Evolutionary conservation across 2,888 invertebrate species (phyloP), one percentile per base, ranked within the genome.

Genomic region (Calameuta filiformis): DNA sequence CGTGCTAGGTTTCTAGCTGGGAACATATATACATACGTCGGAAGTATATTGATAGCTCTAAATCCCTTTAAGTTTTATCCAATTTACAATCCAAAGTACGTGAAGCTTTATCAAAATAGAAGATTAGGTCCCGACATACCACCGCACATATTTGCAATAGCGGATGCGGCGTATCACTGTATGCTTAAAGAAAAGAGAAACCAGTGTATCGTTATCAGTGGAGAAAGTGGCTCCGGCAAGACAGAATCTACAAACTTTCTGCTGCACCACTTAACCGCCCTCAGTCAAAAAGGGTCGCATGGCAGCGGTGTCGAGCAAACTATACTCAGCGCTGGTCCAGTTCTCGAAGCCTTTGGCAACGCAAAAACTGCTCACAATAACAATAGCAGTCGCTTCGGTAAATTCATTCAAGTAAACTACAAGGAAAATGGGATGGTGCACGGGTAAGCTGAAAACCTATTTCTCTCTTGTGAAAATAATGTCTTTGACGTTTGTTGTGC

Each of bases 371-470:
- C 98, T 3, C 98, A 98, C 90, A 98, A 98, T 92, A 98, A 98
- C 92, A 99, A 99, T 92, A 98, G 98, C 76, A 98, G 98, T 93
- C 94, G 99, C 82, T 99, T 98, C 92, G 98, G 98, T 76, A 99
- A 99, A 92, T 99, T 98, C 92, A 98, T 99, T 85, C 98, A 98
- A 94, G 97, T 98, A 85, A 98, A 98, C 92, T 99, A 98, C 92
- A 97, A 98, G 90, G 98, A 98, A 93, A 98, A 98, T 95, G 98
- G 99, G 86, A 98, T 98, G 97, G 98, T 98, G 34, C 98, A 98
- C 89, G 98, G 98, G 95, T 95, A 91, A 92, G 94, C 30, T 69
- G 15, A 12, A 37, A 30, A 12, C 31, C 35, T 37, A 69, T 79
- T 71, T 68, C 23, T 35, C 3, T 75, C 68, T 76, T 73, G 73